phyloP scores from a whole-genome alignment of 2,888 invertebrate genomes.

The Amiota minor region DNA sequence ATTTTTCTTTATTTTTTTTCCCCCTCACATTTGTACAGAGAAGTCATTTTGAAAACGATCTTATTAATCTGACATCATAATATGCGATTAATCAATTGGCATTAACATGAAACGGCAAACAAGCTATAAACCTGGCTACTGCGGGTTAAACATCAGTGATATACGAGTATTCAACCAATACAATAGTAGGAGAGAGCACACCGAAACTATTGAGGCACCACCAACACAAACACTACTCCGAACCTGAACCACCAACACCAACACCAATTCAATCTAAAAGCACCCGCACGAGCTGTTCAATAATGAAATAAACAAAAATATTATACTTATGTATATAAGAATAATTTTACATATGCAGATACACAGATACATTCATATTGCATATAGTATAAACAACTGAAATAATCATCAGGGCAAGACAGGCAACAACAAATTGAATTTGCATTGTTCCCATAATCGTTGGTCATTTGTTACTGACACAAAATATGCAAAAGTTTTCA shows the following conservation, averaged over 20 bases:
- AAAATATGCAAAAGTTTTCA: conserved; percentile 62
- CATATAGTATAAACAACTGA: background rate
- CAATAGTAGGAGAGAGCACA: background rate
- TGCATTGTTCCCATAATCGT: conserved; percentile 60
- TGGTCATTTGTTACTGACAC: conserved; percentile 53
- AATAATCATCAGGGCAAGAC: background rate
- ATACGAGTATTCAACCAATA: background rate
- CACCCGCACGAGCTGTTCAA: conserved; percentile 33
- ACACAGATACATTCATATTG: conserved; percentile 31
- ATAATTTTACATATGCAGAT: conserved; percentile 39
- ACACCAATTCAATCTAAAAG: conserved; percentile 40
- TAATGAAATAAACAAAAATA: too few species aligned
- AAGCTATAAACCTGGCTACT: conserved; percentile 5
- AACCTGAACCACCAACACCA: background rate
- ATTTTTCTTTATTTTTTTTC: conserved; percentile 37
- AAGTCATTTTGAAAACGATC: conserved; percentile 66
- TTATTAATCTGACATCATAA: conserved; percentile 73
- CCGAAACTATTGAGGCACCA: conserved; percentile 19
- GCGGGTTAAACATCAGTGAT: background rate
- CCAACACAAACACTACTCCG: background rate
- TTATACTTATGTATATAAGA: background rate
- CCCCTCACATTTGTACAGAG: conserved; percentile 37
- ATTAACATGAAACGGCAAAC: conserved; percentile 55
- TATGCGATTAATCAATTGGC: conserved; percentile 70
- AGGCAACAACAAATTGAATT: conserved; percentile 60